phyloP scores from a whole-genome alignment of 2,113 vertebrate genomes.

The Malaclemys terrapin region DNA sequence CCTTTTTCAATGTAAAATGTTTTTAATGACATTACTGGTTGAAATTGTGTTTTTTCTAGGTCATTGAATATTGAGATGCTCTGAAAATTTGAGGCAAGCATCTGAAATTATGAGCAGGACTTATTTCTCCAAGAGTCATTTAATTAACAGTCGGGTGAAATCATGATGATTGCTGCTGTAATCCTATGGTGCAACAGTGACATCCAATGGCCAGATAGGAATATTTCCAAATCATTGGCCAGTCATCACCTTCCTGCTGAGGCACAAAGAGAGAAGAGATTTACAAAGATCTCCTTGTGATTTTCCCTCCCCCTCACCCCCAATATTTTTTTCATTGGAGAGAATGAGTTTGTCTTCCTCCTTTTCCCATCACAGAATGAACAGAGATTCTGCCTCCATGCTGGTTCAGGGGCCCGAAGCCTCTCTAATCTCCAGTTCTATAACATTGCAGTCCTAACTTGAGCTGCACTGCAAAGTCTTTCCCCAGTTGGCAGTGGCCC shows the following conservation, averaged over 20 bases:
- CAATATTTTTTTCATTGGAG: neutral
- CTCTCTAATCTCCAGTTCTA: neutral
- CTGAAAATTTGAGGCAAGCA: neutral
- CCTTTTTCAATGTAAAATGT: slow-evolving; percentile 1
- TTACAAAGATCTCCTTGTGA: neutral
- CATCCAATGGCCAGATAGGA: accelerated
- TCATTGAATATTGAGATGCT: neutral
- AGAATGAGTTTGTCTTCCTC: neutral
- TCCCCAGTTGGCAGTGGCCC: neutral
- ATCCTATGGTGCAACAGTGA: neutral
- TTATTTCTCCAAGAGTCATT: neutral
- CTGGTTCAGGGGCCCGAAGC: neutral
- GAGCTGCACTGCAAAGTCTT: neutral
- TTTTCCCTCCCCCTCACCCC: neutral
- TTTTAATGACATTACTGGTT: slow-evolving; percentile 35
- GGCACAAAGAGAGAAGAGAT: neutral
- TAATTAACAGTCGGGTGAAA: neutral
- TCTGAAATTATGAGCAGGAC: neutral
- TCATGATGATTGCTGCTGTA: neutral
- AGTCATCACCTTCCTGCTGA: neutral
- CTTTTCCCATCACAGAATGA: neutral
- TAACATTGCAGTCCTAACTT: neutral
- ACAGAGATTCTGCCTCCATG: too few relatives aligned
- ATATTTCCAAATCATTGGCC: neutral
- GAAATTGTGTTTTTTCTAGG: slow-evolving; percentile 23